Percentiles rank a stretch among this genome's conserved stretches.
Evolutionary conservation across 2,113 vertebrate genomes (phyloP).

Genomic region (Poeciliopsis prolifica): DNA sequence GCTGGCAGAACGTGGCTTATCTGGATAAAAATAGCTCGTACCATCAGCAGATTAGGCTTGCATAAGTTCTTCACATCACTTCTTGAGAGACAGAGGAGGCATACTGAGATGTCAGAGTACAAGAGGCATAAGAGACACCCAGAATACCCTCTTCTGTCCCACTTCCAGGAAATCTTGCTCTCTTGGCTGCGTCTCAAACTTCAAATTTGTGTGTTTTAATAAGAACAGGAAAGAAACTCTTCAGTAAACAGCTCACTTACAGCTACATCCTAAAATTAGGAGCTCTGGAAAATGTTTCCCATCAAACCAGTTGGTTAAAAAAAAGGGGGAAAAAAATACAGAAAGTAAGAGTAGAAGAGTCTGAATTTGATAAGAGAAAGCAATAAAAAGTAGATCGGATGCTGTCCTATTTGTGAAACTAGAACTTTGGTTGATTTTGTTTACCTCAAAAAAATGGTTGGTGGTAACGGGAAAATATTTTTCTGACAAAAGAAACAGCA

Average conservation of each 20-base stretch:
- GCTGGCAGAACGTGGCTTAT: constrained; percentile 56
- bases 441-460: neutral
- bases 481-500: too few relatives aligned
- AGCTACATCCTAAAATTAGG: constrained; percentile 36
- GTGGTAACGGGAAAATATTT: too few relatives aligned
- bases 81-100: constrained; percentile 36
- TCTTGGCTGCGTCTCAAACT: constrained; percentile 37
- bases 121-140: neutral
- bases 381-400: neutral
- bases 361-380: neutral
- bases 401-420: too few relatives aligned
- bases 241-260: constrained; percentile 41
- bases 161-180: constrained; percentile 20
- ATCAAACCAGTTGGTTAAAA: constrained; percentile 20
- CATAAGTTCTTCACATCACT: constrained; percentile 46
- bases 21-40: constrained; percentile 60
- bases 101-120: neutral
- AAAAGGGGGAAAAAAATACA: neutral
- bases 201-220: constrained; percentile 46
- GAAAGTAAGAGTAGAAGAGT: neutral
- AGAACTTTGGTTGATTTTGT: neutral
- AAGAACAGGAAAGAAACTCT: constrained; percentile 41
- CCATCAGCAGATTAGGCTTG: constrained; percentile 52
- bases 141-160: neutral
- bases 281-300: constrained; percentile 45